Conservation (phyloP, 2,888 invertebrate species). For the Heliconius aoede region DNA sequence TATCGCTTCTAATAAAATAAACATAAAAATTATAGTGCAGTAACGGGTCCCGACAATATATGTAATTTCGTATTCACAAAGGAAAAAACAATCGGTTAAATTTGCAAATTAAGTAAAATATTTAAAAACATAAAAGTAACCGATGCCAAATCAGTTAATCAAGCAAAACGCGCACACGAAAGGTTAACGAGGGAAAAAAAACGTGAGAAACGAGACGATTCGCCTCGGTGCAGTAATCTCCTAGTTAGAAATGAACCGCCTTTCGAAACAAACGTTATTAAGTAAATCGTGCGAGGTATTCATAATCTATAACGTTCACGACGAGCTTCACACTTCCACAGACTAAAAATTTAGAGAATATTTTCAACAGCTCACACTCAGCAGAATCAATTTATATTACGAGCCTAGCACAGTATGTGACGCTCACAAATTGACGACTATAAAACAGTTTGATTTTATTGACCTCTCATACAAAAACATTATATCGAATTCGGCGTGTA, state of each 20-base stretch:
- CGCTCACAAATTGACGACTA: slow-evolving; percentile 63
- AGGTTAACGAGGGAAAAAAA: slow-evolving; percentile 72
- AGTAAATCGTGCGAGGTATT: slow-evolving; percentile 71
- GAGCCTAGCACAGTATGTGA: slow-evolving; percentile 58
- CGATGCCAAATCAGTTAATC: slow-evolving; percentile 71
- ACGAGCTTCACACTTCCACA: slow-evolving; percentile 52
- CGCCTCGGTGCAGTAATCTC: slow-evolving; percentile 64
- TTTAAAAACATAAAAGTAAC: slow-evolving; percentile 63
- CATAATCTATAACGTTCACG: slow-evolving; percentile 54
- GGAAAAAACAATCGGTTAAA: slow-evolving; percentile 21
- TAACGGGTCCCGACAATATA: slow-evolving; percentile 6
- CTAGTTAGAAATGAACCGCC: slow-evolving; percentile 77
- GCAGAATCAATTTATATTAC: slow-evolving; percentile 51
- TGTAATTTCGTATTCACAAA: slow-evolving; percentile 21
- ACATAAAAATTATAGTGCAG: slow-evolving; percentile 20
- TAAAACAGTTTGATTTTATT: slow-evolving; percentile 66
- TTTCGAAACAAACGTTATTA: slow-evolving; percentile 66
- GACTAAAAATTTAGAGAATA: slow-evolving; percentile 53
- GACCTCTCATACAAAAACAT: slow-evolving; percentile 65
- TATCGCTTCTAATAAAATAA: slow-evolving; percentile 17
- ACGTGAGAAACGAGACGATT: slow-evolving; percentile 78
- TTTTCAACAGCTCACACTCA: slow-evolving; percentile 50
- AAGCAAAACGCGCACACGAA: slow-evolving; percentile 57
- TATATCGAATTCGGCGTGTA: slow-evolving; percentile 72
- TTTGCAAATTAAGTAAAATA: slow-evolving; percentile 42